phyloP scores from a whole-genome alignment of 2,797 vertebrate species.

The Tenualosa ilisha region DNA sequence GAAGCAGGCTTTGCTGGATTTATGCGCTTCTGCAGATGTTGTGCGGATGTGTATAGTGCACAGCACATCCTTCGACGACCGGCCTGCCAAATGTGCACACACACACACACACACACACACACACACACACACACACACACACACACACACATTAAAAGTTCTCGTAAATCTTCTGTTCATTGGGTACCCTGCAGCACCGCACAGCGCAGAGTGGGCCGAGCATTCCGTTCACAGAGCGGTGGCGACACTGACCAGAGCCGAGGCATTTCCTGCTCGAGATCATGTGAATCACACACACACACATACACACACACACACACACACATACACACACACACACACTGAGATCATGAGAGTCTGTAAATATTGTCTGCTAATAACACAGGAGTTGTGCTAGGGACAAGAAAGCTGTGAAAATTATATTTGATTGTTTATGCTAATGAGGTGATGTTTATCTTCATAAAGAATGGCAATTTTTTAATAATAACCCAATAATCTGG shows the following conservation, averaged over 20 bases:
- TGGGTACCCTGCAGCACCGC: too few species aligned
- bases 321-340: background rate
- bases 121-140: background rate
- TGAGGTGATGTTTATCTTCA: too few species aligned
- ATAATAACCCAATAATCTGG: too few species aligned
- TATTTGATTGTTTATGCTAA: too few species aligned
- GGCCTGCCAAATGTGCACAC: background rate
- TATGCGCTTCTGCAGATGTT: constrained; percentile 1
- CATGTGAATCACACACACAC: background rate
- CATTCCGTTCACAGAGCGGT: background rate
- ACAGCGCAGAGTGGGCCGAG: background rate
- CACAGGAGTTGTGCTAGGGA: too few species aligned
- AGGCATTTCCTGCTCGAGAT: background rate
- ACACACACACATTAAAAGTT: background rate
- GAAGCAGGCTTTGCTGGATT: constrained; percentile 52
- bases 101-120: constrained; percentile 1
- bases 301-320: background rate
- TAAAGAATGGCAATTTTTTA: too few species aligned
- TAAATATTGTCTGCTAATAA: too few species aligned
- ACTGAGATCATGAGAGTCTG: too few species aligned
- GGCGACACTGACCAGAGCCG: background rate
- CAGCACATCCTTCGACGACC: background rate
- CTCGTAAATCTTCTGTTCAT: too few species aligned
- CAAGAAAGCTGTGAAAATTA: too few species aligned
- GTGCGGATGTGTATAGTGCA: background rate